These are phyloP conservation scores for Crematogaster levior DNA, from an alignment of 2,888 invertebrate species.

Conservation along the genomic window DNA sequence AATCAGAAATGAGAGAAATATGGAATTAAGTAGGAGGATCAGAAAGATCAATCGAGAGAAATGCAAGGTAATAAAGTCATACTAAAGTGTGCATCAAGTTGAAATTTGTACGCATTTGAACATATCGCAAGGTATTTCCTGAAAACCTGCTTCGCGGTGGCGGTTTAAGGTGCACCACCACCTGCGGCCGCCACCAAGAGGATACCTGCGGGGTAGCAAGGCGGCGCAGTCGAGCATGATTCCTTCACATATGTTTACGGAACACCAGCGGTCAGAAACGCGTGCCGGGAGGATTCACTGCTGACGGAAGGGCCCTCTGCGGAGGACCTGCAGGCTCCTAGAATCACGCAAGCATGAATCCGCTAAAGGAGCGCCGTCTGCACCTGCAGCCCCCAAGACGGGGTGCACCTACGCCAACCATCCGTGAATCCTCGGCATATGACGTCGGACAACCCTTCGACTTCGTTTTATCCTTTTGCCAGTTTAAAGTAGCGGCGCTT, in stretches of 20 bases:
- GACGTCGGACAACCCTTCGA: conserved; percentile 62
- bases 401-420: conserved; percentile 72
- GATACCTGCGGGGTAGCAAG: conserved; percentile 80
- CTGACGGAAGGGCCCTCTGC: conserved; percentile 51
- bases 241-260: conserved; percentile 80
- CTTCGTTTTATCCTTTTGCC: conserved; percentile 1
- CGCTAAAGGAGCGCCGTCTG: conserved; percentile 78
- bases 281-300: conserved; percentile 71
- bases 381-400: conserved; percentile 85
- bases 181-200: conserved; percentile 80
- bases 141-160: conserved; percentile 65
- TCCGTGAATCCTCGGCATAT: conserved; percentile 83
- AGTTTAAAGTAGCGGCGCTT: background rate
- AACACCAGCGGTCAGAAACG: conserved; percentile 72
- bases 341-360: conserved; percentile 85
- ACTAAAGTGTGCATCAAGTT: background rate
- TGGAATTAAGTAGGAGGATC: background rate
- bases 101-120: background rate
- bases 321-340: conserved; percentile 73
- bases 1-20: background rate
- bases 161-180: conserved; percentile 77
- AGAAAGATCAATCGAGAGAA: background rate
- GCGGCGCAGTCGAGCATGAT: conserved; percentile 79
- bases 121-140: conserved; percentile 40
- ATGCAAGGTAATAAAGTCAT: background rate